Base-by-base conservation (phyloP, 2,113 vertebrate genomes). In the Microcebus griseorufus region DNA sequence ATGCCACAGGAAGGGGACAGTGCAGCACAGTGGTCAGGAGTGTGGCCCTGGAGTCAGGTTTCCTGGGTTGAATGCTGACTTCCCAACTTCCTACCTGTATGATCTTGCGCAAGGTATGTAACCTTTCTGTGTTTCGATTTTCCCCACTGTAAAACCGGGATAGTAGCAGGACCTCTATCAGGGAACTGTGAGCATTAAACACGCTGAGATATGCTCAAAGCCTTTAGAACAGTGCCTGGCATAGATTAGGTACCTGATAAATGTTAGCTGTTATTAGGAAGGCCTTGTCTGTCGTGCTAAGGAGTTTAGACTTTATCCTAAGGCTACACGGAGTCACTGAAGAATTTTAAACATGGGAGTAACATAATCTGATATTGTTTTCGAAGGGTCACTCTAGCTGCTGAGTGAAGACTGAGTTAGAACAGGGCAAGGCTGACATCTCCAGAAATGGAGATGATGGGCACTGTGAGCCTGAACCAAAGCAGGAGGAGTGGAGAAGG, bases 361-460 rank as follows among this genome's bases (percentile, higher is more conserved):
- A 87, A 95, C 83, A 96, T 72, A 92, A 97, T 95, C 90, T 93
- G 96, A 93, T 88, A 75, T 53, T 93, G 79, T 96, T 93, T 93
- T 75, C 3, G 10, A 92, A 87, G 64, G 69, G 73, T 20, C 37
- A 29, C 34, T 91, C 87, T 90, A 97, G 90, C 73, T 93, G 92
- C 69, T 60, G 42, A 87, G 64, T 29, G 34, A 58, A 94, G 69
- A 92, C 79, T 92, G 90, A 97, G 82, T 95, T 42, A 83, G 82
- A 86, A 81, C 92, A 64, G 67, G 92, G 73, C 62, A 91, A 87
- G 95, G 17, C 94, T 93, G 73, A 82, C 17, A 65, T 2, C 2
- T 34, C 53, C 8, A 73, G 73, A 72, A 37, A 37, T 42, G 73
- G 72, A 89, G 62, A 70, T 70, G 97, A 95, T 88, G 95, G 87